These are phyloP conservation scores for Polyommatus iphigenia DNA, from an alignment of 2,888 invertebrate genomes.

Conservation along the genomic window DNA sequence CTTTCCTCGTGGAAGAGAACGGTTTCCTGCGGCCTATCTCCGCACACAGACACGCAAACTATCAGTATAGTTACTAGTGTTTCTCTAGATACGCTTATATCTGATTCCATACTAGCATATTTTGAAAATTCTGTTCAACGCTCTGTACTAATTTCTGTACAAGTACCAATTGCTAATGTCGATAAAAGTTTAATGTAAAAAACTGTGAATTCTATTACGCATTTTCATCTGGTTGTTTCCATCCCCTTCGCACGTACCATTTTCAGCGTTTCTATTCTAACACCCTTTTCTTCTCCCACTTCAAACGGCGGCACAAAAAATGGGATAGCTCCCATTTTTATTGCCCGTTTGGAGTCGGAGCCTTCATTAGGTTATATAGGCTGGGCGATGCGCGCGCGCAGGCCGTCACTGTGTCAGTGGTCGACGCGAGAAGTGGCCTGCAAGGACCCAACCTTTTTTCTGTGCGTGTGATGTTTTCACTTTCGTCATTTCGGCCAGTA, in stretches of 20 bases:
- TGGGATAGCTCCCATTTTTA: conserved; percentile 19
- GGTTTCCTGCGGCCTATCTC: conserved; percentile 80
- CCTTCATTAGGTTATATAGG: conserved; percentile 76
- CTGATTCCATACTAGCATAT: neutral
- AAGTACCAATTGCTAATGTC: neutral
- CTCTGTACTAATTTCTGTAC: neutral
- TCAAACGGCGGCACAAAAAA: conserved; percentile 15
- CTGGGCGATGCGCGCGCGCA: conserved; percentile 72
- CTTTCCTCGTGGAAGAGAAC: conserved; percentile 82
- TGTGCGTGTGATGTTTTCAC: conserved; percentile 80
- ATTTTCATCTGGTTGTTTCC: conserved; percentile 37
- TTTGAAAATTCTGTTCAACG: neutral
- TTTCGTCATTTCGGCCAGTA: conserved; percentile 80
- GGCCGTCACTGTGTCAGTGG: conserved; percentile 79
- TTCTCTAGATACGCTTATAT: neutral
- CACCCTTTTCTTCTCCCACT: conserved; percentile 59
- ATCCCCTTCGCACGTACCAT: conserved; percentile 52
- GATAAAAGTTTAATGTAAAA: neutral
- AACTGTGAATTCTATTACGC: neutral
- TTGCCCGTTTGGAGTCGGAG: conserved; percentile 64
- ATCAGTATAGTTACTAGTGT: neutral
- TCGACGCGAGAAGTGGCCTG: conserved; percentile 77
- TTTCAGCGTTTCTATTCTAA: conserved; percentile 75
- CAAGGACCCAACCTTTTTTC: conserved; percentile 79
- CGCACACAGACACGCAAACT: conserved; percentile 70